phyloP scores from a whole-genome alignment of 2,888 invertebrate genomes.

The Capitulum mitella region DNA sequence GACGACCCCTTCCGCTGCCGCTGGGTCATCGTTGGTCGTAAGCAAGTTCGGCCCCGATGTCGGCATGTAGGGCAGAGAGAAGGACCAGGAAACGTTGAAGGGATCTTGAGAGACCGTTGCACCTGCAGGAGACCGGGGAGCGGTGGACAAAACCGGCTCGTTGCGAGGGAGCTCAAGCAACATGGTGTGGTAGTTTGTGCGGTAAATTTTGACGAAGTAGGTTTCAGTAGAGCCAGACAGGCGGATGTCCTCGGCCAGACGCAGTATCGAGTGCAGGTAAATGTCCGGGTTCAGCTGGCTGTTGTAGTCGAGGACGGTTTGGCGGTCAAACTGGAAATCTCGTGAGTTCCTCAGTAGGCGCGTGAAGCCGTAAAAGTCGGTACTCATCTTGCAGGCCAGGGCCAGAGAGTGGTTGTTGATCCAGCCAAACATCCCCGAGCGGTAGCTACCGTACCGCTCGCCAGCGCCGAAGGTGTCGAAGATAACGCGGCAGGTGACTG shows the following conservation, averaged over 20 bases:
- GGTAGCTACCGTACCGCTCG: background rate
- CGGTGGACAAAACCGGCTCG: too few species aligned
- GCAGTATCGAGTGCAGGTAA: background rate
- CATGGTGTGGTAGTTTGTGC: too few species aligned
- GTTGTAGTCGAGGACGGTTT: background rate
- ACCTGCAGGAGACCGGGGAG: too few species aligned
- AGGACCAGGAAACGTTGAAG: too few species aligned
- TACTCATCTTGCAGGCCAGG: background rate
- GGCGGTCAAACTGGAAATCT: background rate
- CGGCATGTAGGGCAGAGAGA: too few species aligned
- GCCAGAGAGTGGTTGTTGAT: background rate
- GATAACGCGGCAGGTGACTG: background rate
- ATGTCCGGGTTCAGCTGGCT: background rate
- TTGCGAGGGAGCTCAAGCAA: too few species aligned
- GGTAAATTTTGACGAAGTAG: background rate
- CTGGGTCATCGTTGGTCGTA: too few species aligned
- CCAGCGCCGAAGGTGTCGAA: background rate
- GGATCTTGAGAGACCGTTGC: too few species aligned
- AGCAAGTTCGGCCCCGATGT: too few species aligned
- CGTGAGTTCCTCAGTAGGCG: background rate
- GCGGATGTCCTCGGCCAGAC: background rate
- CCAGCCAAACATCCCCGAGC: background rate
- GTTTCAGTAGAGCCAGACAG: background rate
- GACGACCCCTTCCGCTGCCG: too few species aligned
- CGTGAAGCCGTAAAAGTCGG: background rate